These are phyloP conservation scores for Ormyrus labotus DNA, from an alignment of 2,888 invertebrate species.

Conservation along the genomic window DNA sequence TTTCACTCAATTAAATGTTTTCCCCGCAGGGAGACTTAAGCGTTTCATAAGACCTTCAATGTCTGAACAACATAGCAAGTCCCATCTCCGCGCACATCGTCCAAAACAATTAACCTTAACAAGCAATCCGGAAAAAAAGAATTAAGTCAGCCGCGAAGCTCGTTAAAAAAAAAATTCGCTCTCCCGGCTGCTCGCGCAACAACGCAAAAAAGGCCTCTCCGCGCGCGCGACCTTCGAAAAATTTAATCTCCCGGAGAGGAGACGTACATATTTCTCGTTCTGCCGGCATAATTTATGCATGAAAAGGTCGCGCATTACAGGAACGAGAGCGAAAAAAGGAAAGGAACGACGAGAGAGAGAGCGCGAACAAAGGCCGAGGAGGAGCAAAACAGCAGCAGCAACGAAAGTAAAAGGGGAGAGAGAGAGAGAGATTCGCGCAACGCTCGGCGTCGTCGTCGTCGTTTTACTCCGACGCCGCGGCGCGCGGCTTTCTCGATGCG, in stretches of 20 bases:
- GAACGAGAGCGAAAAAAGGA: constrained; percentile 6
- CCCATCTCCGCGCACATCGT: too few species aligned
- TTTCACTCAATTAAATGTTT: too few species aligned
- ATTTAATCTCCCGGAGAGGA: constrained; percentile 34
- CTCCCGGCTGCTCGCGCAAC: too few species aligned
- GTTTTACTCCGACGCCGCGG: neutral
- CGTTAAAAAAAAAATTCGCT: neutral
- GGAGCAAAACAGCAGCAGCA: neutral
- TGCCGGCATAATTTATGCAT: constrained; percentile 52
- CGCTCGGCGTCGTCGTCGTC: neutral
- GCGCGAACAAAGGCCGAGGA: constrained; percentile 37
- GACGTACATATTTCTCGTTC: constrained; percentile 21
- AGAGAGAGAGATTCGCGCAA: constrained; percentile 14
- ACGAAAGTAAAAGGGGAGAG: constrained; percentile 17
- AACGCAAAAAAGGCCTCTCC: constrained; percentile 5
- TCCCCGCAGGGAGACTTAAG: too few species aligned
- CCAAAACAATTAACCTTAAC: too few species aligned
- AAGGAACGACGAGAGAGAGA: neutral
- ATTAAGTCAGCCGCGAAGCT: neutral
- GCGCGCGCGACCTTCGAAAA: constrained; percentile 15
- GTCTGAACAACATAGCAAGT: too few species aligned
- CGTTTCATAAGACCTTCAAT: too few species aligned
- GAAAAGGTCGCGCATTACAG: constrained; percentile 50
- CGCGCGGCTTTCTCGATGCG: constrained; percentile 23
- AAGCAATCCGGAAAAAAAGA: too few species aligned